Evolutionary conservation across 35 echinoderm and acorn worm genomes (phyloP).

Genomic region (Heliocidaris tuberculata): DNA sequence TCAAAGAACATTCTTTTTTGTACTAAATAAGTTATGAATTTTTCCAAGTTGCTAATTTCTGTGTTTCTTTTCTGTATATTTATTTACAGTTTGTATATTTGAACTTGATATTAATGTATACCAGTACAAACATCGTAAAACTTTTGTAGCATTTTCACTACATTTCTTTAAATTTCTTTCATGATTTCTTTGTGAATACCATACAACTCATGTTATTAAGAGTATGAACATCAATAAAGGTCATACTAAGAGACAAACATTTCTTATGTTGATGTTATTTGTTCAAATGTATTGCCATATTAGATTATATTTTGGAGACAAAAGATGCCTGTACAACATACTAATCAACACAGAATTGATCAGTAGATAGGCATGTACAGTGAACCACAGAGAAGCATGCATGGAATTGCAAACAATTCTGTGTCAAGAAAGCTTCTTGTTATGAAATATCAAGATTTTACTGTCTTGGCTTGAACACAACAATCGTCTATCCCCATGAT

Average conservation of each 20-base stretch:
- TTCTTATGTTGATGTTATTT: too few species aligned
- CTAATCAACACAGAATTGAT: too few species aligned
- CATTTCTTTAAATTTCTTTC: neutral
- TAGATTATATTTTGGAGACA: too few species aligned
- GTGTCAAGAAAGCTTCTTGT: too few species aligned
- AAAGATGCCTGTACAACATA: too few species aligned
- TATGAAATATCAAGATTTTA: too few species aligned
- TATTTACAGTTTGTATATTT: conserved; percentile 26
- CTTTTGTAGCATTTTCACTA: neutral
- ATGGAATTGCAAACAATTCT: too few species aligned
- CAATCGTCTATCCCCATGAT: too few species aligned
- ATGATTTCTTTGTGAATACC: neutral
- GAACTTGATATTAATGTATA: neutral
- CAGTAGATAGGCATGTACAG: too few species aligned
- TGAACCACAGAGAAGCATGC: too few species aligned
- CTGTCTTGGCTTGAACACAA: too few species aligned
- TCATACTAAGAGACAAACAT: neutral
- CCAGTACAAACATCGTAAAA: neutral
- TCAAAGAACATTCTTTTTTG: neutral
- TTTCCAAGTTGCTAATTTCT: neutral
- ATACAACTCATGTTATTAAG: neutral
- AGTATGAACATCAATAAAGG: neutral
- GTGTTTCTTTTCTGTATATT: neutral
- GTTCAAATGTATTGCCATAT: too few species aligned
- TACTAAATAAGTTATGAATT: neutral